Conservation (phyloP, 2,113 vertebrate species). For the Phocoena phocoena region DNA sequence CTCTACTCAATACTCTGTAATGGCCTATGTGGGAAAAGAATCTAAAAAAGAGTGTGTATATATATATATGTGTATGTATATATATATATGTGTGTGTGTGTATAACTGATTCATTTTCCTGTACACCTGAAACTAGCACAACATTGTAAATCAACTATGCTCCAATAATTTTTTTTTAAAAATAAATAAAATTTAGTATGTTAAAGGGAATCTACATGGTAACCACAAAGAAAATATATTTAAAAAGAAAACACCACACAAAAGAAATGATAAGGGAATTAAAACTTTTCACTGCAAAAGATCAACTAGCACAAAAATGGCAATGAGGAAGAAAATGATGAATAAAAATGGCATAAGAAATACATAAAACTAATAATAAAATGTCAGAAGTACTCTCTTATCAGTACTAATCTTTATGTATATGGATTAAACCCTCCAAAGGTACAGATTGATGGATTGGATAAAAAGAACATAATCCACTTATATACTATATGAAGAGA, state of each 20-base stretch:
- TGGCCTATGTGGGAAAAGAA: neutral
- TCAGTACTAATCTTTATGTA: neutral
- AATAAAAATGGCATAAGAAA: neutral
- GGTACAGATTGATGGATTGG: neutral
- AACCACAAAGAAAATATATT: neutral
- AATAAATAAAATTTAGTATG: neutral
- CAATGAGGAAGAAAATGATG: neutral
- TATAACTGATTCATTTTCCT: neutral
- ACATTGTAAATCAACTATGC: neutral
- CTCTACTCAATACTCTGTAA: neutral
- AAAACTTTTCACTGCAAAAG: neutral
- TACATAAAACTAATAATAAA: neutral
- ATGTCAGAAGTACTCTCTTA: neutral
- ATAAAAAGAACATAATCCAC: neutral
- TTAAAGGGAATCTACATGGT: neutral
- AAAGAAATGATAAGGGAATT: neutral
- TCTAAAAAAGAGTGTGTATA: neutral
- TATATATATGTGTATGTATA: neutral
- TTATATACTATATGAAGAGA: neutral
- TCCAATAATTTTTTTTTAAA: neutral
- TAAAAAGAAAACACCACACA: neutral
- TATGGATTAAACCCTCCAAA: neutral
- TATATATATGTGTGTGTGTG: too few species aligned
- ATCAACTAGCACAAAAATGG: neutral
- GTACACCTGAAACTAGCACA: neutral